Base-by-base conservation (phyloP, 92 coral and sea anemone species). In the Actinernus sp. region DNA sequence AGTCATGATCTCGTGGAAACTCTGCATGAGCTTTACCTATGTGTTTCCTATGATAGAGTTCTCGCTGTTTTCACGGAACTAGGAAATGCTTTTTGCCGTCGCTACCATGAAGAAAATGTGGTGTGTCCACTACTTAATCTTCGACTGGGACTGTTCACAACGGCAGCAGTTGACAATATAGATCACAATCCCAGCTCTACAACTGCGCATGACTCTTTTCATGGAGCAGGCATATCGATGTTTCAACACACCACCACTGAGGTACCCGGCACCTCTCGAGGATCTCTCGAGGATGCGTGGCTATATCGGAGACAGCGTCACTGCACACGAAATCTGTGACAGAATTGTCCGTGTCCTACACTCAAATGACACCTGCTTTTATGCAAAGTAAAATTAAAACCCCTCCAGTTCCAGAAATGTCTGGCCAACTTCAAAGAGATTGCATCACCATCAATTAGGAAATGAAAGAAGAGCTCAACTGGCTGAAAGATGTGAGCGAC, bases 181-280 rank as follows among this genome's bases (percentile, higher is more conserved):
- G 85, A 81, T 63, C 88, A 76, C 38, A 88, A 83, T 46, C 96
- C 87, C 14, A 78, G 72, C 32, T 88, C 87, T 0, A 73, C 79
- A 6, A 88, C 87, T 2, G 62, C 84, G 0, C 48, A 30, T 2
- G 84, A 70, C 28, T 81, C 92, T 0, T 88, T 88, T 43, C 89
- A 88, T 47, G 93, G 83, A 9, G 66, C 84, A 30, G 79, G 83
- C 3, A 68, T 74, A 18, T n/a, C n/a, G n/a, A n/a, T n/a, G n/a
- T n/a, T n/a, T n/a, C n/a, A n/a, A n/a, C n/a, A n/a, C n/a, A n/a
- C 72, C 83, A 14, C 45, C 76, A 1, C 76, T 83, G 37, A 84
- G 76, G 67, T 80, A 76, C 23, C 61, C 73, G 20, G 61, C 74
- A n/a, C n/a, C n/a, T n/a, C n/a, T n/a, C n/a, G n/a, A n/a, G n/a